Evolutionary conservation across 2,888 invertebrate genomes (phyloP), one percentile per base, ranked within the genome.

Genomic region (Andrena bucephala): DNA sequence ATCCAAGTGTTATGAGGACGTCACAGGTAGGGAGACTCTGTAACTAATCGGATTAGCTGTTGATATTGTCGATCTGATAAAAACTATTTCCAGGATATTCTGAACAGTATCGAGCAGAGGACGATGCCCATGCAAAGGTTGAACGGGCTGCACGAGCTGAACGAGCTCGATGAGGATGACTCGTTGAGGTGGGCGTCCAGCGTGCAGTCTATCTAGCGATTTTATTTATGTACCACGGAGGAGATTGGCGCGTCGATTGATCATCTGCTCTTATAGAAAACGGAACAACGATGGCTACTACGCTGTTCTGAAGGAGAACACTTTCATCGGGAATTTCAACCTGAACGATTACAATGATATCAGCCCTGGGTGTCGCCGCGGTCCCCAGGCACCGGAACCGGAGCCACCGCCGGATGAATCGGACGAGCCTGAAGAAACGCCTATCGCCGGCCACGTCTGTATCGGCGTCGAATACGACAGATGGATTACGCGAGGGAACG

Each of bases 401-500:
- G 93, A 93, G 42, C 90, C 90, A 2, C 91, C 92, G 3, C 91
- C 91, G 63, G 93, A 94, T 66, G 91, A 93, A 69, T 83, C 94
- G 0, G 93, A 96, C 67, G 96, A 97, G 90, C 94, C 97, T 63
- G 96, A 97, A 88, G 96, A 96, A 90, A 95, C 96, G 8, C 96
- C 96, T 83, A 94, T 96, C 77, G 97, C 97, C 1, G 97, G 97
- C 5, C 96, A 97, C 92, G 94, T 97, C 7, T 97, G 97, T 93
- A 95, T 97, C 83, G 97, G 97, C 10, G 94, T 97, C 69, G 96
- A 97, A 92, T 97, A 96, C 91, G 97, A 97, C 93, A 96, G 96
- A 96, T 97, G 94, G 94, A 94, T 94, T 87, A 95, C 95, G 85
- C 94, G 94, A 72, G 94, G 94, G 90, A 95, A 94, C 89, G 95